Conservation (phyloP, 2,888 invertebrate species). For the Tillus elongatus region DNA sequence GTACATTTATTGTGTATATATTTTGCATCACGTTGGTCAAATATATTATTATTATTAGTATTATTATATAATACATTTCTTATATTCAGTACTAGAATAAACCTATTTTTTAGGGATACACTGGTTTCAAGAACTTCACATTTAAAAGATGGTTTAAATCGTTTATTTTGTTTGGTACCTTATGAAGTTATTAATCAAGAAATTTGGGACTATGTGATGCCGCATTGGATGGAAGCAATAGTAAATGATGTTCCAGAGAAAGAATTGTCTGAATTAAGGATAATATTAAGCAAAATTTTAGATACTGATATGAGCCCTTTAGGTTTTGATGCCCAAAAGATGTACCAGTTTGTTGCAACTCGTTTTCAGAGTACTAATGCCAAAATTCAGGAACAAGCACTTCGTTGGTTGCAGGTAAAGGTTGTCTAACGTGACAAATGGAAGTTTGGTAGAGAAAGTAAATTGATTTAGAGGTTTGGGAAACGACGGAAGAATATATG, state of each 20-base stretch:
- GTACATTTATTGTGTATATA: too few relatives aligned
- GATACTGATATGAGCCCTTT: slow-evolving; percentile 94
- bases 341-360: slow-evolving; percentile 88
- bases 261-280: slow-evolving; percentile 74
- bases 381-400: slow-evolving; percentile 77
- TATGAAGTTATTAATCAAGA: slow-evolving; percentile 95
- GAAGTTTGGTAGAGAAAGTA: too few relatives aligned
- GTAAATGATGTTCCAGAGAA: slow-evolving; percentile 85
- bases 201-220: slow-evolving; percentile 98
- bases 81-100: neutral
- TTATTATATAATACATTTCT: too few relatives aligned
- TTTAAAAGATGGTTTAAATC: slow-evolving; percentile 87
- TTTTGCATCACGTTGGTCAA: too few relatives aligned
- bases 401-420: slow-evolving; percentile 78
- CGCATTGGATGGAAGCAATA: slow-evolving; percentile 98
- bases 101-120: slow-evolving; percentile 63
- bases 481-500: too few relatives aligned
- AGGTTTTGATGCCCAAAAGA: slow-evolving; percentile 86
- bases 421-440: too few relatives aligned
- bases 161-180: slow-evolving; percentile 91
- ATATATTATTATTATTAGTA: too few relatives aligned
- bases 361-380: slow-evolving; percentile 73
- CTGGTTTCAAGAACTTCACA: slow-evolving; percentile 80
- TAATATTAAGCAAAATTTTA: slow-evolving; percentile 82
- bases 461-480: too few relatives aligned